These are phyloP conservation scores for Meta bourneti DNA, from an alignment of 2,888 invertebrate species.

Conservation along the genomic window DNA sequence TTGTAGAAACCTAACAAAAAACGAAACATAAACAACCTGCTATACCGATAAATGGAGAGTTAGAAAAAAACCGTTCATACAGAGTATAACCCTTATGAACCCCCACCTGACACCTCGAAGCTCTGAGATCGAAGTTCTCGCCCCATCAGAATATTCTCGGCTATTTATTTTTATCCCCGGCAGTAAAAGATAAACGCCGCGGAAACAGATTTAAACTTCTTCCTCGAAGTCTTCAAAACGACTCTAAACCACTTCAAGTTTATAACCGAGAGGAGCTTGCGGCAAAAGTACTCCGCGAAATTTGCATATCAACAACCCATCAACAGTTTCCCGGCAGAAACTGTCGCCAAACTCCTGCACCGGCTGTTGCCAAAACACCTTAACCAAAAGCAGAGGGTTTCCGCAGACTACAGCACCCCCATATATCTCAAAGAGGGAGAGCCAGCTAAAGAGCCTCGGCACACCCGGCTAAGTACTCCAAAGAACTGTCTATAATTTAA, in stretches of 20 bases:
- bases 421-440: background rate
- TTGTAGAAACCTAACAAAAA: background rate
- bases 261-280: conserved; percentile 50
- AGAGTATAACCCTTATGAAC: background rate
- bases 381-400: conserved; percentile 46
- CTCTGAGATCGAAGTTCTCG: background rate
- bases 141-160: conserved; percentile 47
- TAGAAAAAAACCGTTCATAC: background rate
- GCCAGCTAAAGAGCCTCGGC: too few relatives aligned
- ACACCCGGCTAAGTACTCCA: conserved; percentile 57
- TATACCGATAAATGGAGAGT: background rate
- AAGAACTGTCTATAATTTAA: conserved; percentile 74
- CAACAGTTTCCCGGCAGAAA: conserved; percentile 47
- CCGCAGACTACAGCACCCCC: conserved; percentile 10
- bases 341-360: conserved; percentile 65
- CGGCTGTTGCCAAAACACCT: conserved; percentile 65
- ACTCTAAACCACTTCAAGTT: conserved; percentile 72
- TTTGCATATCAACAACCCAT: conserved; percentile 74
- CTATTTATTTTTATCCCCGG: conserved; percentile 64
- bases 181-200: conserved; percentile 71
- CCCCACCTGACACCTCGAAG: background rate
- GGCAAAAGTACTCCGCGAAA: conserved; percentile 8
- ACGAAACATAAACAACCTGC: background rate
- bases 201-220: conserved; percentile 75
- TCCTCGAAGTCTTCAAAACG: conserved; percentile 71